Evolutionary conservation across 2,888 invertebrate species (phyloP), one percentile per base, ranked within the genome.

Genomic region (Marasmarcha lunaedactyla): DNA sequence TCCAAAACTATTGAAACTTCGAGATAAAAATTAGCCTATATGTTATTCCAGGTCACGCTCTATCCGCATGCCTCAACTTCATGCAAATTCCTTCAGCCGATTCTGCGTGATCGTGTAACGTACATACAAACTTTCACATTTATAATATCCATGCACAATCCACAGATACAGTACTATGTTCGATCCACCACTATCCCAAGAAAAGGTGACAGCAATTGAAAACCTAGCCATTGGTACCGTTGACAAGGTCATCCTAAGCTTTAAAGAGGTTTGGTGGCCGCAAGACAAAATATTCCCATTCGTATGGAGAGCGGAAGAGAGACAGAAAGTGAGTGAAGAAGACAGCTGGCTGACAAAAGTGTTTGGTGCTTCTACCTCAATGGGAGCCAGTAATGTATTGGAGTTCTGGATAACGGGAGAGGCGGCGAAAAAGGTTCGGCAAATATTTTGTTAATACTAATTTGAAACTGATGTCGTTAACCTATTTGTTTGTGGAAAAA

Each of bases 181-280:
- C 50, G 49, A 55, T 9, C 89, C 89, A 0, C 47, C 62, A 11
- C 57, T 89, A 15, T 83, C 87, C 1, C 41, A 54, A 2, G 50
- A 51, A 4, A 89, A 88, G 62, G 50, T 70, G 2, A 64, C 63
- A 35, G 78, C 83, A 1, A 87, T 88, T 15, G 49, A 86, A 69
- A 68, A 70, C 33, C 56, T 89, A 36, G 84, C 84, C 1, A 85
- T 87, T 49, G 90, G 90, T 2, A 78, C 78, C 5, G 86, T 88
- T 0, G 79, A 44, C 15, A 38, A 38, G 15, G 15, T 33, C 7
- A 30, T 30, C 4, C 11, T 30, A 3, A 9, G 11, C 26, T 93
- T 90, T 59, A 71, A 87, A 0, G 56, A 74, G 5, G 69, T 76
- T 1, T 91, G 91, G 88, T 92, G 91, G 90, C 68, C 77, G 0